Evolutionary conservation across 23 tunicate genomes (phyloP).

Genomic region (Corella eumyota): DNA sequence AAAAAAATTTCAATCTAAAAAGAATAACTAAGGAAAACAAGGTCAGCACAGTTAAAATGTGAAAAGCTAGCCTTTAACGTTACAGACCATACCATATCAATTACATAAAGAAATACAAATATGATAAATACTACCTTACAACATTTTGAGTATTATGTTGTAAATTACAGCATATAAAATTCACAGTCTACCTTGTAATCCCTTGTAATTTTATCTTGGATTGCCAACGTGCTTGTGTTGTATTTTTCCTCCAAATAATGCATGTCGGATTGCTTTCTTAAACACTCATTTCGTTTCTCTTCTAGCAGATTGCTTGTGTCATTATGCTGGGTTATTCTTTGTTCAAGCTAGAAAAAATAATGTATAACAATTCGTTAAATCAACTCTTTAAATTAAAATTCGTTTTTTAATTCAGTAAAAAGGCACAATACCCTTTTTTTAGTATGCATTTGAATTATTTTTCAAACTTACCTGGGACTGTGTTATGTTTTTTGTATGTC

Average conservation of each 20-base stretch:
- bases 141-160: no score
- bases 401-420: no score
- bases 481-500: constrained; percentile 44
- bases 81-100: no score
- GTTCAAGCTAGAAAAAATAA: constrained; percentile 31
- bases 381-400: not conserved
- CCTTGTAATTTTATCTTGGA: constrained; percentile 76
- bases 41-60: no score
- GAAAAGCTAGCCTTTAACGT: no score
- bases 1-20: no score
- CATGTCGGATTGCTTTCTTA: constrained; percentile 71
- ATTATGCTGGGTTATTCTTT: constrained; percentile 63
- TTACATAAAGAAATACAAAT: no score
- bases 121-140: no score
- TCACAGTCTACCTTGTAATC: constrained; percentile 67
- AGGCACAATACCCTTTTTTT: no score
- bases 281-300: constrained; percentile 70
- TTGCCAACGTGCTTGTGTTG: constrained; percentile 58
- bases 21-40: no score
- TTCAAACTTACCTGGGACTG: constrained; percentile 49
- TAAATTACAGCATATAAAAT: no score
- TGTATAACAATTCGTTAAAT: not conserved
- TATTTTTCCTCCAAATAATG: constrained; percentile 75
- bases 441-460: no score
- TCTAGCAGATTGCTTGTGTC: constrained; percentile 57